Evolutionary conservation across 92 coral and sea anemone species (phyloP).

Genomic region (Epizoanthus rinbou): DNA sequence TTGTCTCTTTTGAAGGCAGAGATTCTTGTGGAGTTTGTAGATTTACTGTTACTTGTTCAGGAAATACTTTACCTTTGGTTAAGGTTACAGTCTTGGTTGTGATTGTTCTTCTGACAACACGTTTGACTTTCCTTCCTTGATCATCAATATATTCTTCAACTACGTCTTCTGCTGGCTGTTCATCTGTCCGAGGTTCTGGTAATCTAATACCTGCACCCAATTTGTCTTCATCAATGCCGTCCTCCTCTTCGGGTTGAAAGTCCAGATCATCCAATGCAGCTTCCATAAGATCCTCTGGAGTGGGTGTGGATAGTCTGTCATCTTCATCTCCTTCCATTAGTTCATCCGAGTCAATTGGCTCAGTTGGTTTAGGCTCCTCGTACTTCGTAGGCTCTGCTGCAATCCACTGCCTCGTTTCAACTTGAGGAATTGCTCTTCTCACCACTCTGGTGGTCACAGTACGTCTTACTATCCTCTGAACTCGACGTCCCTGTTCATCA

Average conservation of each 20-base stretch:
- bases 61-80: slow-evolving; percentile 26
- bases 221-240: not conserved
- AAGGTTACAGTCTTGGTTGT: slow-evolving; percentile 42
- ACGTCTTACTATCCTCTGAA: slow-evolving; percentile 68
- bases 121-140: slow-evolving; percentile 69
- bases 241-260: not conserved
- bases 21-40: slow-evolving; percentile 35
- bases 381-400: slow-evolving; percentile 7
- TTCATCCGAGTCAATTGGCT: not conserved
- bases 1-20: slow-evolving; percentile 29
- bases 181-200: slow-evolving; percentile 17
- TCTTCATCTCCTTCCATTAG: not conserved
- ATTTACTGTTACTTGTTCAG: slow-evolving; percentile 37
- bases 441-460: slow-evolving; percentile 54
- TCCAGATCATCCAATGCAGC: slow-evolving; percentile 21
- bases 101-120: slow-evolving; percentile 61
- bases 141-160: slow-evolving; percentile 78
- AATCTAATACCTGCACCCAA: not conserved
- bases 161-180: slow-evolving; percentile 53
- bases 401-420: slow-evolving; percentile 35
- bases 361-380: not conserved
- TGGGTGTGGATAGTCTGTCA: not conserved
- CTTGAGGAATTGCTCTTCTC: slow-evolving; percentile 19
- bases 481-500: slow-evolving; percentile 79
- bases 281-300: slow-evolving; percentile 37